These are phyloP conservation scores for Dipodomys spectabilis DNA, from an alignment of 2,113 vertebrate species.

Conservation along the genomic window DNA sequence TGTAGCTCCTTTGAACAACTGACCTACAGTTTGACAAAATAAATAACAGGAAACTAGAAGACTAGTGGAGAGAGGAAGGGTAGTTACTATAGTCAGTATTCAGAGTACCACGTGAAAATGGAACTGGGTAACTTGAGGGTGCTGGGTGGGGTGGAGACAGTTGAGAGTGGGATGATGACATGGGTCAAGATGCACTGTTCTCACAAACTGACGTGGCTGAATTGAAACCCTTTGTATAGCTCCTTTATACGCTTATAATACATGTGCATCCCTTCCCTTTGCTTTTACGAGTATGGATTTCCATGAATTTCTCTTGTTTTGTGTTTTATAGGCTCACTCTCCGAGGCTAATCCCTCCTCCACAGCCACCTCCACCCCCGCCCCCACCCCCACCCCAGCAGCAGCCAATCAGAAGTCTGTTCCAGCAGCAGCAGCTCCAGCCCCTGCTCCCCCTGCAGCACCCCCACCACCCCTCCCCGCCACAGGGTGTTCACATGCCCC, in stretches of 20 bases:
- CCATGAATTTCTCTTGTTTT: conserved; percentile 72
- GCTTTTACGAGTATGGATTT: conserved; percentile 35
- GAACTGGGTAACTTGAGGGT: no score
- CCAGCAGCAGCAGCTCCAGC: conserved; percentile 93
- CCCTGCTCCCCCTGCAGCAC: conserved; percentile 93
- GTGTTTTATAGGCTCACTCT: conserved; percentile 88
- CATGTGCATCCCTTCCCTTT: conserved; percentile 25
- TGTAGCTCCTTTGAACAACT: no score
- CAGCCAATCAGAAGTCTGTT: conserved; percentile 92
- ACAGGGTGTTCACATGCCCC: conserved; percentile 87
- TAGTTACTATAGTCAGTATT: no score
- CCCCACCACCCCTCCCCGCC: conserved; percentile 90
- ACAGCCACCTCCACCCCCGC: conserved; percentile 80
- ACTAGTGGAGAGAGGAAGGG: no score
- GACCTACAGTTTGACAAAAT: no score
- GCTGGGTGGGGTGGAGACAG: no score
- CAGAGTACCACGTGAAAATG: no score
- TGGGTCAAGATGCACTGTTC: no score
- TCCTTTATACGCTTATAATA: neutral
- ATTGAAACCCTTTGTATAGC: no score
- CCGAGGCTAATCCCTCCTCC: conserved; percentile 90
- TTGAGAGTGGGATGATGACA: no score
- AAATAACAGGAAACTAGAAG: no score
- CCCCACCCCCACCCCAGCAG: conserved; percentile 77
- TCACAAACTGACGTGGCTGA: no score